Evolutionary conservation across 2,113 vertebrate genomes (phyloP).

Genomic region (Anolis carolinensis): DNA sequence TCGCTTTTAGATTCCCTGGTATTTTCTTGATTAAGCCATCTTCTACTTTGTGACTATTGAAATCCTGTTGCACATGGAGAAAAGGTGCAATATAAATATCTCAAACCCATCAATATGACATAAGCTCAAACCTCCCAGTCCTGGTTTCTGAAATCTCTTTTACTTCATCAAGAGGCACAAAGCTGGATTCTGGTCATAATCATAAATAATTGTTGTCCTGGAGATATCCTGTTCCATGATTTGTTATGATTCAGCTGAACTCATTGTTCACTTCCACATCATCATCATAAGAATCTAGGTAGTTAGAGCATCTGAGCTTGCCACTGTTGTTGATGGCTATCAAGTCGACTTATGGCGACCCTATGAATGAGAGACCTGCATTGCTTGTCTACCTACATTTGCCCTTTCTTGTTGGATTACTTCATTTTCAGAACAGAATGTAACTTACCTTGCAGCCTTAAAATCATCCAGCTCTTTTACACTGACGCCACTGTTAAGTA

Average conservation of each 20-base stretch:
- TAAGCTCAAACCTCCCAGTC: neutral
- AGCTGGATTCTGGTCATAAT: neutral
- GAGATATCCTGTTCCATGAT: neutral
- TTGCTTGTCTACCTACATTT: neutral
- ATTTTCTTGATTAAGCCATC: neutral
- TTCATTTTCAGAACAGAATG: neutral
- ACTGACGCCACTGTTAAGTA: too few species aligned
- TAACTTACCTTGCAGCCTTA: neutral
- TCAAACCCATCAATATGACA: neutral
- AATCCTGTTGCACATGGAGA: too few species aligned
- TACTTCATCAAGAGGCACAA: neutral
- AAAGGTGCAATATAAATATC: neutral
- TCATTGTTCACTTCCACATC: neutral
- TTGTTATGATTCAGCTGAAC: neutral
- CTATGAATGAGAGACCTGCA: neutral
- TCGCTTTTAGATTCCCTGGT: neutral
- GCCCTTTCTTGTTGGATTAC: neutral
- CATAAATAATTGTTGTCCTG: neutral
- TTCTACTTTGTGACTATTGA: neutral
- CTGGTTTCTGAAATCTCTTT: neutral
- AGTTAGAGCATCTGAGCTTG: neutral
- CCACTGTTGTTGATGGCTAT: too few species aligned
- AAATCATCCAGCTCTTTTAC: neutral
- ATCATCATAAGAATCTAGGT: too few species aligned
- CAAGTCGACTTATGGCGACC: too few species aligned